Conservation (phyloP, 2,113 vertebrate species). For the Tragelaphus scriptus region DNA sequence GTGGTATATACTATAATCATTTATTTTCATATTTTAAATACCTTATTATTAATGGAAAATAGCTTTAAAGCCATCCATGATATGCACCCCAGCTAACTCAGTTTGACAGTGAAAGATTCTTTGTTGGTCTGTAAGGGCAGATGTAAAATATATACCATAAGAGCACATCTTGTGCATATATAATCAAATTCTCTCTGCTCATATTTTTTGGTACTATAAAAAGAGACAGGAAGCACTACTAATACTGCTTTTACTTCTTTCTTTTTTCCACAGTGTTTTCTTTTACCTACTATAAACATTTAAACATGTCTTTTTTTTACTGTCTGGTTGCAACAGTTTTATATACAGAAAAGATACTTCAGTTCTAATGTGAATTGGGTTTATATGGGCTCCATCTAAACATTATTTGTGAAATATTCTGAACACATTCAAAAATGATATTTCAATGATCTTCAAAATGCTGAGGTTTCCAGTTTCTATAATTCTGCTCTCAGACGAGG, state of each 20-base stretch:
- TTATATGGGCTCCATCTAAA: background rate
- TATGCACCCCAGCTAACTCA: background rate
- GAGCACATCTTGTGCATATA: background rate
- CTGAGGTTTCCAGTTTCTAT: conserved; percentile 15
- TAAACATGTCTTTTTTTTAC: background rate
- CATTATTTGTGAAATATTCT: conserved; percentile 41
- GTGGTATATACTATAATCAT: background rate
- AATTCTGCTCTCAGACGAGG: background rate
- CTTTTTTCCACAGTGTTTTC: conserved; percentile 1
- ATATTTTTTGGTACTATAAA: background rate
- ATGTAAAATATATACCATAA: background rate
- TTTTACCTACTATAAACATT: background rate
- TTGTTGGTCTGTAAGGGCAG: background rate
- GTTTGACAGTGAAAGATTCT: conserved; percentile 13
- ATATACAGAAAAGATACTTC: background rate
- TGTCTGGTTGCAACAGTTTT: background rate
- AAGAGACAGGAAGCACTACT: background rate
- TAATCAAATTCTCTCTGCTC: background rate
- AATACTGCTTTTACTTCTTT: background rate
- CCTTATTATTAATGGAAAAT: conserved; percentile 27
- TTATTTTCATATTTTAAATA: conserved; percentile 7
- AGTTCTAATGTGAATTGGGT: background rate
- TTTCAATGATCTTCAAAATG: conserved; percentile 28
- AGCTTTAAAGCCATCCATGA: background rate
- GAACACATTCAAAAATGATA: conserved; percentile 34